phyloP scores from a whole-genome alignment of 30 jellyfish, hydroid and myxozoan genomes.

The Turritopsis dohrnii region DNA sequence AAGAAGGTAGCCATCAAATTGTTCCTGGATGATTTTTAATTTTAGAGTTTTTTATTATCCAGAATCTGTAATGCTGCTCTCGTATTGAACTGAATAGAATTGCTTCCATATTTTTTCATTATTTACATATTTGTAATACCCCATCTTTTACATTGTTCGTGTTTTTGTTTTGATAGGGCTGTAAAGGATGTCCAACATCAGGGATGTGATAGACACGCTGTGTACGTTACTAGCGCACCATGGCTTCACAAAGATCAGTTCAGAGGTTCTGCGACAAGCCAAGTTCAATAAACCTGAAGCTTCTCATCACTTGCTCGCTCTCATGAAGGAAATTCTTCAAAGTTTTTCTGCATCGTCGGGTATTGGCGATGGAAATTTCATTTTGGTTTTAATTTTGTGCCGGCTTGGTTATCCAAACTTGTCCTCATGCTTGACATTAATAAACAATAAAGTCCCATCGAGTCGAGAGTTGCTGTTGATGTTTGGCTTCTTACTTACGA shows the following conservation, averaged over 20 bases:
- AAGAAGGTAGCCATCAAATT: too few relatives aligned
- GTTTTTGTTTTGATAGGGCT: neutral
- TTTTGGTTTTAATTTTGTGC: constrained; percentile 12
- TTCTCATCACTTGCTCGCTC: constrained; percentile 27
- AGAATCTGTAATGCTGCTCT: too few relatives aligned
- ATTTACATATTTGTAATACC: too few relatives aligned
- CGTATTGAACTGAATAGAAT: too few relatives aligned
- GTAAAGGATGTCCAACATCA: neutral
- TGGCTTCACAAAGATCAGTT: constrained; percentile 40
- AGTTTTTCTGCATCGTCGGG: neutral
- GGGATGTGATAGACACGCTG: constrained; percentile 39
- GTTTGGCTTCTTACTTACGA: constrained; percentile 55
- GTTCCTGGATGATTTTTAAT: too few relatives aligned
- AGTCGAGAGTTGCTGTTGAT: constrained; percentile 72
- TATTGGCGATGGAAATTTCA: neutral
- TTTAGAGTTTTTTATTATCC: too few relatives aligned
- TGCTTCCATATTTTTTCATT: too few relatives aligned
- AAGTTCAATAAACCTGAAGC: constrained; percentile 57
- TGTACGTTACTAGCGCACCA: constrained; percentile 39
- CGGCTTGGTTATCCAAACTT: constrained; percentile 21
- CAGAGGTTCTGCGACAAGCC: constrained; percentile 81
- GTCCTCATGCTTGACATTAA: neutral
- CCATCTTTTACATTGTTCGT: too few relatives aligned
- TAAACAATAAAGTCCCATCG: neutral
- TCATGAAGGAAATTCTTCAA: neutral